Percentiles rank a stretch among this genome's conserved stretches.
Evolutionary conservation across 2,113 vertebrate species (phyloP).

Genomic region (Balaenoptera acutorostrata): DNA sequence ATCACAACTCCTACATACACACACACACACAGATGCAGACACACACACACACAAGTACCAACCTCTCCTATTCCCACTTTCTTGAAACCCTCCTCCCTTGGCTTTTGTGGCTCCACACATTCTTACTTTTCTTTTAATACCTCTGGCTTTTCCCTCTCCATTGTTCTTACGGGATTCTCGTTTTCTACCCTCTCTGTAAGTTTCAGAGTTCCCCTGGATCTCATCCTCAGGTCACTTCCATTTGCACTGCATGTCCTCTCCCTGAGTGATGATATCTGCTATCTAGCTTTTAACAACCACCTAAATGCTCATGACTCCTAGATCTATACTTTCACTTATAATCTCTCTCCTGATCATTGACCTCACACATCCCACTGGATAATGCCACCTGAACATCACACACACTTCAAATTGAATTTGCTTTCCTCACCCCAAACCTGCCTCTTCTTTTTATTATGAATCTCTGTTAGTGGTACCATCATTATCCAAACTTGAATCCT

Average conservation of each 20-base stretch:
- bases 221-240: neutral
- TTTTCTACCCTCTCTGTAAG: neutral
- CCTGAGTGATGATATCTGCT: neutral
- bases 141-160: neutral
- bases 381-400: neutral
- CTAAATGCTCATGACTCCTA: neutral
- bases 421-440: too few species aligned
- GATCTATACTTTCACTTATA: neutral
- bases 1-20: neutral
- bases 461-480: neutral
- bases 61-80: neutral
- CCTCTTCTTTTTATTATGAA: neutral
- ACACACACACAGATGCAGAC: too few species aligned
- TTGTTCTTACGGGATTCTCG: neutral
- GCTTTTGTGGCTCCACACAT: neutral
- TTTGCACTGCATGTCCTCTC: neutral
- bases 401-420: neutral
- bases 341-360: neutral
- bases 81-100: neutral
- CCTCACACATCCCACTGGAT: neutral
- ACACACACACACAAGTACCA: neutral
- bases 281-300: neutral
- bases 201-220: neutral
- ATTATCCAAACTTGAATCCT: neutral
- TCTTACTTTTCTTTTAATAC: neutral